Percentiles rank a stretch among this genome's conserved stretches.
These are phyloP conservation scores for Nannoperca australis DNA, from an alignment of 2,797 vertebrate genomes.

Conservation along the genomic window DNA sequence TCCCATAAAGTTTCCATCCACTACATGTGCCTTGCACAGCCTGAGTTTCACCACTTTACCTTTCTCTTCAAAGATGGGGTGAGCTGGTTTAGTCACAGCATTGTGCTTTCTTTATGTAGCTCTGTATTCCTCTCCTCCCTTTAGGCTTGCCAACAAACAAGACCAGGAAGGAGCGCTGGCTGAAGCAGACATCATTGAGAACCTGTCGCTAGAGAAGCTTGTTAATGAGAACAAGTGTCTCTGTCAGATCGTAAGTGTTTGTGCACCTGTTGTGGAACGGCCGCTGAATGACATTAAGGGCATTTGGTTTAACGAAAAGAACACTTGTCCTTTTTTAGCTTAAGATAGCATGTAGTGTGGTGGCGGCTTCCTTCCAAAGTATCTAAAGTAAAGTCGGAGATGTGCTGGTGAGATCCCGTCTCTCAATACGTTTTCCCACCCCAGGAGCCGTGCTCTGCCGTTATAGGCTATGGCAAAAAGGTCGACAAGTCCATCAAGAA, in stretches of 20 bases:
- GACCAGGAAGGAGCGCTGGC: constrained; percentile 93
- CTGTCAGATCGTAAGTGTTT: constrained; percentile 94
- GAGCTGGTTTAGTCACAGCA: not conserved
- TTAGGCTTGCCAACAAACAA: constrained; percentile 95
- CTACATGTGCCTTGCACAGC: not conserved
- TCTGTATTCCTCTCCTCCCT: constrained; percentile 18
- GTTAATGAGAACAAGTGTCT: constrained; percentile 96
- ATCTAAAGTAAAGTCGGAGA: not conserved
- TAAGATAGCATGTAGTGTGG: not conserved
- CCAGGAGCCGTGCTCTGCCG: constrained; percentile 95
- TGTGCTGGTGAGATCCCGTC: not conserved
- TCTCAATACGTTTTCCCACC: not conserved
- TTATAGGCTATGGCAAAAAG: constrained; percentile 93
- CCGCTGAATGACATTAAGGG: constrained; percentile 41
- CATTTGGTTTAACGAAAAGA: not conserved
- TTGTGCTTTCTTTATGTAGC: not conserved
- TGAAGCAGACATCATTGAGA: constrained; percentile 95
- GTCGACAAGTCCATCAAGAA: constrained; percentile 95
- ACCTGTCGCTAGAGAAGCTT: constrained; percentile 92
- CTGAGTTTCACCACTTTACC: constrained; percentile 6
- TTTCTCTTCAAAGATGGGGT: not conserved
- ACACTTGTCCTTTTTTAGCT: not conserved
- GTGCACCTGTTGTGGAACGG: constrained; percentile 45
- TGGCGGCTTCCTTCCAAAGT: not conserved
- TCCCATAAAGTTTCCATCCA: constrained; percentile 11